A percentile compares a stretch with the other conserved stretches of the same genome.
phyloP scores from a whole-genome alignment of 2,888 invertebrate species.

The Quadroppia sp. region DNA sequence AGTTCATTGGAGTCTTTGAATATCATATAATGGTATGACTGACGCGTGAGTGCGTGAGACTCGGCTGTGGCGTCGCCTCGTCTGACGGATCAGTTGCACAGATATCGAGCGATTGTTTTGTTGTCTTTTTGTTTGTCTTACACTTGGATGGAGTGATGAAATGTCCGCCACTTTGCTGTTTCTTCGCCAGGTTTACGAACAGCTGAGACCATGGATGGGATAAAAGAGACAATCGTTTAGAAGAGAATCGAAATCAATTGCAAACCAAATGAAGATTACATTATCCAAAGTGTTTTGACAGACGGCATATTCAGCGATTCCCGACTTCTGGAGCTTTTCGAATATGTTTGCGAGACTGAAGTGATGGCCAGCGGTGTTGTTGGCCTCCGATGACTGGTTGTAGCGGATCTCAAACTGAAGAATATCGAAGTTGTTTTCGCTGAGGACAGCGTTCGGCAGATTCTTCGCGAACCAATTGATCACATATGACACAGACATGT shows the following conservation, averaged over 20 bases:
- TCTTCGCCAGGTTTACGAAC: constrained; percentile 21
- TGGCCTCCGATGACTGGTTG: not conserved
- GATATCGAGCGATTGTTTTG: not conserved
- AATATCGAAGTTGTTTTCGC: constrained; percentile 11
- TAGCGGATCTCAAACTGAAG: constrained; percentile 2
- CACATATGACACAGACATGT: not conserved
- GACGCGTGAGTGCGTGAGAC: constrained; percentile 3
- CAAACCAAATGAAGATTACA: not conserved
- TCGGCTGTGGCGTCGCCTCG: not conserved
- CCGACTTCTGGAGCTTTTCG: constrained; percentile 1
- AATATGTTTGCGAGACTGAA: constrained; percentile 11
- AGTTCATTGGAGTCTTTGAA: not conserved
- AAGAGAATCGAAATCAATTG: not conserved
- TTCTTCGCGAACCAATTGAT: constrained; percentile 10
- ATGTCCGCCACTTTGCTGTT: constrained; percentile 20
- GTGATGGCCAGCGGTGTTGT: not conserved
- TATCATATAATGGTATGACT: not conserved
- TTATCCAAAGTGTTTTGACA: constrained; percentile 29
- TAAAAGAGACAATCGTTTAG: too few relatives aligned
- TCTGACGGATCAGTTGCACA: not conserved
- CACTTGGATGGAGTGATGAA: not conserved
- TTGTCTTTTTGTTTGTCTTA: not conserved
- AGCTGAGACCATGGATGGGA: not conserved
- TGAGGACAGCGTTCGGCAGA: not conserved
- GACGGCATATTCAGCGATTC: not conserved